Base-by-base conservation (phyloP, 2,797 vertebrate species). In the Eupleurogrammus muticus region DNA sequence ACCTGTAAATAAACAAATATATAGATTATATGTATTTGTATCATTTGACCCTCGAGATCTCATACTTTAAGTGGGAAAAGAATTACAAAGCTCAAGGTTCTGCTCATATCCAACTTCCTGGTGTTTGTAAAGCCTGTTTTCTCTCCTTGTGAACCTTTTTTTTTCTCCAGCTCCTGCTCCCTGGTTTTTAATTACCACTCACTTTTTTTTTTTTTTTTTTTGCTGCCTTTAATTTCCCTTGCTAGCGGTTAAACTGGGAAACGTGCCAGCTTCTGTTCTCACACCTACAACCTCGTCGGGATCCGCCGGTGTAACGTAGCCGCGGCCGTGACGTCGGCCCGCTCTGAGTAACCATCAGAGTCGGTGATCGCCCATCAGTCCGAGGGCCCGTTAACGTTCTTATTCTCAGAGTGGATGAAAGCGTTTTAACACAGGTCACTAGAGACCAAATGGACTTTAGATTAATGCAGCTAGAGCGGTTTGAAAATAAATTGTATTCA, bases 1-100 rank as follows among this genome's bases (percentile, higher is more conserved):
- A 90, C 84, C 85, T 95, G 93, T 95, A 95, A 92, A 95, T 95
- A 95, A 94, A 91, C 92, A 94, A 92, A 94, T 93, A 93, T 93
- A 94, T 93, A 93, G 87, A 94, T 92, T 92, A 93, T 93, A 95
- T 92, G 93, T 94, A 94, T 94, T 94, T 94, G 92, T 94, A 93
- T 92, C 90, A 94, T 93, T 93, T 92, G 90, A 92, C 90, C 88
- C 90, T 89, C 48, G 59, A 83, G 80, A 88, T 88, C 80, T 91
- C 81, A 86, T 87, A 89, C 84, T 80, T 89, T 73, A 74, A 87
- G 53, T 80, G 63, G 75, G 86, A 78, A 85, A 66, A 79, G 77
- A 91, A 81, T 85, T 81, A 60, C 79, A 82, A 80, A 75, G 57
- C 82, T 77, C 10, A 34, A 77, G 66, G 50, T 81, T 87, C 75